Percentiles rank a stretch among this genome's conserved stretches.
These are phyloP conservation scores for Pilophorus perplexus DNA, from an alignment of 2,888 invertebrate species.

Conservation along the genomic window DNA sequence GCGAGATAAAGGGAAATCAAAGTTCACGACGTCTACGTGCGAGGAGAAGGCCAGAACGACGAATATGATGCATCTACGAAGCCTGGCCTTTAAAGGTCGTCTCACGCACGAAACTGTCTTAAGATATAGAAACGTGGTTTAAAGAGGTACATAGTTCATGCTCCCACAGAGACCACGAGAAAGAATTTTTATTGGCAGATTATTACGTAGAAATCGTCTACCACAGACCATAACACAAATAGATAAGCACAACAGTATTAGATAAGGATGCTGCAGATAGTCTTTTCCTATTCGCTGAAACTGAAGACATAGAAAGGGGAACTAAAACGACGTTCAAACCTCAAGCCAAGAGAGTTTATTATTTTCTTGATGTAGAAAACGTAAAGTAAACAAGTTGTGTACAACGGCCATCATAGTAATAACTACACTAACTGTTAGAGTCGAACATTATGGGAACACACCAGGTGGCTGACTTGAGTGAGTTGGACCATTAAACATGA, in stretches of 20 bases:
- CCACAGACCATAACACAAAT: no score
- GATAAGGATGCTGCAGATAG: no score
- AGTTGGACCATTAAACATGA: constrained; percentile 18
- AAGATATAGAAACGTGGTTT: no score
- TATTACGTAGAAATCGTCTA: not conserved
- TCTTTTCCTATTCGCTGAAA: no score
- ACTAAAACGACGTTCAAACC: no score
- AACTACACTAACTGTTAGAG: no score
- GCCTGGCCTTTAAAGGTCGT: not conserved
- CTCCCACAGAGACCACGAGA: not conserved
- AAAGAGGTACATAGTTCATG: not conserved
- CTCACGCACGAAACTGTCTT: not conserved
- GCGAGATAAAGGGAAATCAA: not conserved
- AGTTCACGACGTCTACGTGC: not conserved
- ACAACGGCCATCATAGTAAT: no score
- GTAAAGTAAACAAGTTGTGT: no score
- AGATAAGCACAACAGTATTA: no score
- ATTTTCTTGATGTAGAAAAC: no score
- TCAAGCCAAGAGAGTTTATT: no score
- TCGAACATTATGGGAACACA: constrained; percentile 17
- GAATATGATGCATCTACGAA: not conserved
- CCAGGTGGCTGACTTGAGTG: constrained; percentile 28
- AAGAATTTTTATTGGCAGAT: not conserved
- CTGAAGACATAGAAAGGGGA: no score
- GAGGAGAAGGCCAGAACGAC: not conserved